Evolutionary conservation across 2,113 vertebrate genomes (phyloP).

Genomic region (Ceyx margarethae): DNA sequence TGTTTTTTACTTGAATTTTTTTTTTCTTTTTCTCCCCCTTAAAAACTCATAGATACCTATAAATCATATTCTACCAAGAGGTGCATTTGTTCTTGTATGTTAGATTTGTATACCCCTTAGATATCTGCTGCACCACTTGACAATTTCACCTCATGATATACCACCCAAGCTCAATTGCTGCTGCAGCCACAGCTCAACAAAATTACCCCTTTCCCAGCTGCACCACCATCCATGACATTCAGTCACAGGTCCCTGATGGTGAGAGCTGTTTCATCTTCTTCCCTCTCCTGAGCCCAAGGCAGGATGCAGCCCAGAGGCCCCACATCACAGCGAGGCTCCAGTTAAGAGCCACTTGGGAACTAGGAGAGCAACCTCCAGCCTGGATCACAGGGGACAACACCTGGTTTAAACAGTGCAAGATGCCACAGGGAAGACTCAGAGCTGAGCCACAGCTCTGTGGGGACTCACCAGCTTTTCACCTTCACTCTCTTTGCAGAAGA

Average conservation of each 20-base stretch:
- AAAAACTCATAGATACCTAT: not conserved
- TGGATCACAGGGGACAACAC: not conserved
- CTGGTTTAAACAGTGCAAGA: fast-evolving
- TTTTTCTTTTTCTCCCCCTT: fast-evolving
- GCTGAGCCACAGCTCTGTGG: fast-evolving
- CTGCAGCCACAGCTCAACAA: not conserved
- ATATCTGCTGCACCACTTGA: not conserved
- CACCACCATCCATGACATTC: fast-evolving
- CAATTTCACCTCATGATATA: not conserved
- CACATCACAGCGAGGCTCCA: not conserved
- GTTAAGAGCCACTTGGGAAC: not conserved
- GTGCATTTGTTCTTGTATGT: not conserved
- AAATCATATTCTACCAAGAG: not conserved
- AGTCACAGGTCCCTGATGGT: fast-evolving
- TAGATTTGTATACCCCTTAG: not conserved
- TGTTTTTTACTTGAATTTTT: not conserved
- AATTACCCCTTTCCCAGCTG: not conserved
- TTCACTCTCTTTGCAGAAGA: not conserved
- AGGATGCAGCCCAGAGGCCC: not conserved
- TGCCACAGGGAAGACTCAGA: fast-evolving
- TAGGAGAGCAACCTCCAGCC: not conserved
- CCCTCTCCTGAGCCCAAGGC: not conserved
- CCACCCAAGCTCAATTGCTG: fast-evolving
- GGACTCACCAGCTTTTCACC: not conserved
- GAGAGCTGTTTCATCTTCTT: not conserved